These are phyloP conservation scores for Poeciliopsis turneri DNA, from an alignment of 2,797 vertebrate genomes.

Conservation along the genomic window DNA sequence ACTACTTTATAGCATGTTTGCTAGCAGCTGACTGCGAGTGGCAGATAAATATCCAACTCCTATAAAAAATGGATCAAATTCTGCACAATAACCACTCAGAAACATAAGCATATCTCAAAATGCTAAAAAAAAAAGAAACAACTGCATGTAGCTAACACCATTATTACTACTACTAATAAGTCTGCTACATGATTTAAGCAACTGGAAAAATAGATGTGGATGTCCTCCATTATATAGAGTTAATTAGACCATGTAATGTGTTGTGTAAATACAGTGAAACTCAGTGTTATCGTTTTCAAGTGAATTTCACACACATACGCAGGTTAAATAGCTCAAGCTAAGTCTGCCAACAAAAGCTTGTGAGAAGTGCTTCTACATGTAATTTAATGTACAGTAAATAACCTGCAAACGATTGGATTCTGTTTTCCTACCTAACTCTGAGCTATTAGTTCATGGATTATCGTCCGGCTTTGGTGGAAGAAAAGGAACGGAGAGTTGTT, in stretches of 20 bases:
- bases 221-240: background rate
- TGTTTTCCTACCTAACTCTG: slow-evolving; percentile 22
- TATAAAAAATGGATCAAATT: background rate
- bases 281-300: background rate
- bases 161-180: background rate
- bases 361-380: background rate
- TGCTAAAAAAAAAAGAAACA: background rate
- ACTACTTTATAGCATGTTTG: background rate
- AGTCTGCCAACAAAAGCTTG: background rate
- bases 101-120: background rate
- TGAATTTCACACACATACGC: background rate
- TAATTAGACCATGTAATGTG: background rate
- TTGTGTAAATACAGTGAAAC: background rate
- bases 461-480: slow-evolving; percentile 29
- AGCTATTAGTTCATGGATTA: slow-evolving; percentile 17
- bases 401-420: slow-evolving; percentile 3
- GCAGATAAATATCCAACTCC: background rate
- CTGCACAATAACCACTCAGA: background rate
- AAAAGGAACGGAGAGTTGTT: slow-evolving; percentile 41
- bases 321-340: background rate
- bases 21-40: background rate
- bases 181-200: background rate
- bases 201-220: background rate
- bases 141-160: background rate
- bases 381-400: slow-evolving; percentile 2